Percentiles rank a stretch among this genome's conserved stretches.
Evolutionary conservation across 2,888 invertebrate genomes (phyloP).

Genomic region (Drosophila yooni): DNA sequence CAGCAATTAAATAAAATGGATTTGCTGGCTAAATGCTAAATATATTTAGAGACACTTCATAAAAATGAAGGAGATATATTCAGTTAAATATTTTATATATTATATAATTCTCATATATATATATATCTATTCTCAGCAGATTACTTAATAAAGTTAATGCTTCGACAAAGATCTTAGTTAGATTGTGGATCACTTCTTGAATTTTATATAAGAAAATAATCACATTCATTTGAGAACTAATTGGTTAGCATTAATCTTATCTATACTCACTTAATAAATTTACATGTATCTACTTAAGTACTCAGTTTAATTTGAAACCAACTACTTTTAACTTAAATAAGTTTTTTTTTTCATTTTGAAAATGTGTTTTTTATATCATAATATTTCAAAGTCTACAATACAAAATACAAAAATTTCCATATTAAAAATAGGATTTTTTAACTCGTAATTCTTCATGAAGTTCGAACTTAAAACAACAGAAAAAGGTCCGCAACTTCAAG

Average conservation of each 20-base stretch:
- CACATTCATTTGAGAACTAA: background rate
- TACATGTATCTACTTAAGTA: background rate
- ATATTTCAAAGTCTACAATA: too few species aligned
- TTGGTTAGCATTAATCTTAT: background rate
- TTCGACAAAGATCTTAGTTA: background rate
- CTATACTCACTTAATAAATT: background rate
- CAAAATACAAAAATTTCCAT: too few species aligned
- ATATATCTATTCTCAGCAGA: background rate
- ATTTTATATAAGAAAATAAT: background rate
- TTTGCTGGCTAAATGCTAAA: slow-evolving; percentile 2
- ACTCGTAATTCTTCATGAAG: background rate
- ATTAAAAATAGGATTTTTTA: too few species aligned
- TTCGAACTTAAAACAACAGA: background rate
- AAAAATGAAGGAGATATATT: background rate
- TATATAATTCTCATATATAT: too few species aligned
- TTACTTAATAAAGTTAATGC: background rate
- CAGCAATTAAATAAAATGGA: slow-evolving; percentile 59
- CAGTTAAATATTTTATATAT: background rate
- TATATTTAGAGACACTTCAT: background rate
- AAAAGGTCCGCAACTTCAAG: background rate
- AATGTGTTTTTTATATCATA: background rate
- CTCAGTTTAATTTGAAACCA: background rate
- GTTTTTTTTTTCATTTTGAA: background rate
- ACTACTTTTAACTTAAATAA: background rate
- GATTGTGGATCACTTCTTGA: background rate